These are phyloP conservation scores for Nyctibius grandis DNA, from an alignment of 2,797 vertebrate genomes.

Conservation along the genomic window DNA sequence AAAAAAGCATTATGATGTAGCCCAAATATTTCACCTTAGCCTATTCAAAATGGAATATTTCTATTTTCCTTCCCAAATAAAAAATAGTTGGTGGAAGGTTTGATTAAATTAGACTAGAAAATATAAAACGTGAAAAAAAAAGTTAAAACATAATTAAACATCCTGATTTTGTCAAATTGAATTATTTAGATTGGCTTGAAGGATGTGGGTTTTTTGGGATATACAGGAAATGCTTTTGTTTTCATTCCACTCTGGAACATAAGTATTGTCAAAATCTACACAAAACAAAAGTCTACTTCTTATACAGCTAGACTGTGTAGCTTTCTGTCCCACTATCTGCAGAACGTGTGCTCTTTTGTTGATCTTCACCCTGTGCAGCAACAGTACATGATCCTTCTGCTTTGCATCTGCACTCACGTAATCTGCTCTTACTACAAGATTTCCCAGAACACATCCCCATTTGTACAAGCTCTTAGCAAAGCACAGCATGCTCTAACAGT, in stretches of 20 bases:
- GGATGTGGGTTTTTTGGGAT: background rate
- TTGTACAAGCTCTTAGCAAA: constrained; percentile 24
- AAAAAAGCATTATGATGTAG: background rate
- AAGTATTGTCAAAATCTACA: background rate
- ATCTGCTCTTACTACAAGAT: background rate
- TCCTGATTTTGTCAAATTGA: background rate
- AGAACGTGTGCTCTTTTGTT: background rate
- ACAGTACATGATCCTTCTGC: background rate
- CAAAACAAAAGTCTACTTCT: background rate
- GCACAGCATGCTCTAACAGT: background rate
- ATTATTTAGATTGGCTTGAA: background rate
- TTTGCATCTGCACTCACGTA: background rate
- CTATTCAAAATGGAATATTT: background rate
- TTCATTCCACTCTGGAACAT: background rate
- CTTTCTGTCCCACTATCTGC: background rate
- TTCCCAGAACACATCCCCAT: background rate
- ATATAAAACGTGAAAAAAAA: background rate
- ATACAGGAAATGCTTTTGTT: background rate
- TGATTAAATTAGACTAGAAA: background rate
- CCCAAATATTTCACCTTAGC: background rate
- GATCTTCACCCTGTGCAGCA: background rate
- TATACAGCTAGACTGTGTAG: background rate
- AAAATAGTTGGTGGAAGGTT: background rate
- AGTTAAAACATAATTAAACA: background rate
- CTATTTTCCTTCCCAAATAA: background rate